A percentile compares a stretch with the other conserved stretches of the same genome.
phyloP scores from a whole-genome alignment of 2,113 vertebrate species.

The Trinectes maculatus region DNA sequence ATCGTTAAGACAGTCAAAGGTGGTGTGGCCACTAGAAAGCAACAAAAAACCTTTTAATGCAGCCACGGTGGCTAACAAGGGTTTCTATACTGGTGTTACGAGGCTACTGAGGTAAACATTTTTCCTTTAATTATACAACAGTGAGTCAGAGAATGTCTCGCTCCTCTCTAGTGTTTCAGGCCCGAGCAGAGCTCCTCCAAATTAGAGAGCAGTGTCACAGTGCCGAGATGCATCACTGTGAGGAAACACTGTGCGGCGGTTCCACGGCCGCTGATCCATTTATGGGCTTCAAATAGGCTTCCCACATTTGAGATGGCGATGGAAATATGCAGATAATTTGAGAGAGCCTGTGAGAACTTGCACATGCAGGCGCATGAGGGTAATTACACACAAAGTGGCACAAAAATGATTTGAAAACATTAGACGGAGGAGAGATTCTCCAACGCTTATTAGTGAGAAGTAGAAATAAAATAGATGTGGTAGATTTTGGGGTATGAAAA shows the following conservation, averaged over 20 bases:
- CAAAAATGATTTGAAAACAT: slow-evolving; percentile 41
- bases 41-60: slow-evolving; percentile 56
- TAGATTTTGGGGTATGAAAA: too few species aligned
- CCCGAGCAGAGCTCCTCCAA: slow-evolving; percentile 52
- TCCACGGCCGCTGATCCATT: slow-evolving; percentile 50
- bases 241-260: slow-evolving; percentile 45
- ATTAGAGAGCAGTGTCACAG: slow-evolving; percentile 71
- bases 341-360: slow-evolving; percentile 41
- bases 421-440: slow-evolving; percentile 7
- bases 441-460: neutral
- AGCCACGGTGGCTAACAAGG: slow-evolving; percentile 41
- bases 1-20: slow-evolving; percentile 10
- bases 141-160: slow-evolving; percentile 41
- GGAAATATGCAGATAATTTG: slow-evolving; percentile 69
- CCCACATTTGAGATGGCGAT: slow-evolving; percentile 48
- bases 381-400: slow-evolving; percentile 48
- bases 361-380: slow-evolving; percentile 33
- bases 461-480: too few species aligned
- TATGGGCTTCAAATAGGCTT: slow-evolving; percentile 55
- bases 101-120: slow-evolving; percentile 52
- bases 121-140: slow-evolving; percentile 73
- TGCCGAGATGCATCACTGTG: slow-evolving; percentile 51
- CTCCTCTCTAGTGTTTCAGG: slow-evolving; percentile 62
- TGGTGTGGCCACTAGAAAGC: slow-evolving; percentile 12
- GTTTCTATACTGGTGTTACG: slow-evolving; percentile 39